Evolutionary conservation across 2,113 vertebrate species (phyloP), one percentile per base, ranked within the genome.

Genomic region (Odocoileus hemionus): DNA sequence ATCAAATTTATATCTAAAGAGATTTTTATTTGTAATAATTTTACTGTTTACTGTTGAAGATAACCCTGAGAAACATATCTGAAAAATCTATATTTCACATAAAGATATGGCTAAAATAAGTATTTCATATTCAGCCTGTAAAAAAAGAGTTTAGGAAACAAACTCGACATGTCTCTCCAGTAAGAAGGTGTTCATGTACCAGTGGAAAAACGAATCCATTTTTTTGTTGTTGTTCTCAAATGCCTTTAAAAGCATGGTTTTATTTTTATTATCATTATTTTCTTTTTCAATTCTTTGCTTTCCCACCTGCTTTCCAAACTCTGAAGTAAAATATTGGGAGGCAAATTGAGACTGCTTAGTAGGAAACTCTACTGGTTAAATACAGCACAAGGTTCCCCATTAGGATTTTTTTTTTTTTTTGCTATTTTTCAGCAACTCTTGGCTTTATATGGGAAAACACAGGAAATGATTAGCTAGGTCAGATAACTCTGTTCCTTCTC

Each of bases 401-500:
- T 94, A 93, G 52, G 21, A 58, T 76, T 86, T 83, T 67, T 86
- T 93, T 91, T 86, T 60, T 93, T 91, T 86, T 60, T 84, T 58
- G 50, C 55, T 78, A 61, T 45, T 94, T 89, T n/a, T 86, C 25
- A 33, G 23, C 0, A n/a, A 61, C 10, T 60, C 25, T 39, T 79
- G 33, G 39, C 33, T 96, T 93, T 86, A 43, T 21, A 30, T n/a
- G 3, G 86, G 19, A n/a, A 96, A 89, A 85, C 3, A 54, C 30
- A 58, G 54, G 82, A 86, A 76, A 83, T 30, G 8, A 86, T 50
- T 13, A 91, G 2, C 1, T 61, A 21, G 30, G 28, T 39, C 57
- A 87, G 9, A 83, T 12, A 10, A 54, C 14, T 79, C 70, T 78
- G 26, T 87, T 98, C 47, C 30, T 95, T 93, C n/a, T n/a, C 1